These are phyloP conservation scores for Perodicticus potto DNA, from an alignment of 2,797 vertebrate species.

Conservation along the genomic window DNA sequence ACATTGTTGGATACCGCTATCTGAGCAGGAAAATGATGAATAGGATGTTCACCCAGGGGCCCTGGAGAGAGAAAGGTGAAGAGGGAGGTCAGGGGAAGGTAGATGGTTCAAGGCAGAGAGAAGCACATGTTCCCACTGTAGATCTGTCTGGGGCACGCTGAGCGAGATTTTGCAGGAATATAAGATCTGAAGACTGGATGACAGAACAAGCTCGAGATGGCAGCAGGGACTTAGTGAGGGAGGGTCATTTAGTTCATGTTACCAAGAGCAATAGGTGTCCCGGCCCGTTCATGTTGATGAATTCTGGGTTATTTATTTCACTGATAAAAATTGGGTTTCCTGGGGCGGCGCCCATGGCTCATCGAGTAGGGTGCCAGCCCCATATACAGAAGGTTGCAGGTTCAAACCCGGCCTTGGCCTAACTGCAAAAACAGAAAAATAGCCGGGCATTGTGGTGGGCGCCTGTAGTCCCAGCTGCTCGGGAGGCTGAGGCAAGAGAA, in stretches of 20 bases:
- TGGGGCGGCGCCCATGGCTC: too few relatives aligned
- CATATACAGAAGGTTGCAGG: too few relatives aligned
- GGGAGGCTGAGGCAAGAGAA: too few relatives aligned
- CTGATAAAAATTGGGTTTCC: neutral
- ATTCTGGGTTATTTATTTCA: neutral
- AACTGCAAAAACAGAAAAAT: too few relatives aligned
- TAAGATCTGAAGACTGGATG: neutral
- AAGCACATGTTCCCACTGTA: accelerated
- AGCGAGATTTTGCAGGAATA: neutral
- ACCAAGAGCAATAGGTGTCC: neutral
- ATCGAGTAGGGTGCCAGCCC: too few relatives aligned
- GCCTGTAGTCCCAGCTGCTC: too few relatives aligned
- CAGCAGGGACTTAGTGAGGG: neutral
- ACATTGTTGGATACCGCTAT: neutral
- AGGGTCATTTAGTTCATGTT: neutral
- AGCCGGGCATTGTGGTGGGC: too few relatives aligned
- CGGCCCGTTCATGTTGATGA: neutral
- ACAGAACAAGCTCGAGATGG: neutral
- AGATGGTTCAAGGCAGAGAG: neutral
- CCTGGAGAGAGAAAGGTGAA: neutral
- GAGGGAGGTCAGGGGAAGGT: neutral
- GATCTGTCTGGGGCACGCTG: neutral
- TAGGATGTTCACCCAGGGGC: neutral
- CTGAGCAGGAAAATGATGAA: neutral
- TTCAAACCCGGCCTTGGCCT: too few relatives aligned